Evolutionary conservation across 2,797 vertebrate genomes (phyloP), one percentile per base, ranked within the genome.

Genomic region (Acanthopagrus latus): DNA sequence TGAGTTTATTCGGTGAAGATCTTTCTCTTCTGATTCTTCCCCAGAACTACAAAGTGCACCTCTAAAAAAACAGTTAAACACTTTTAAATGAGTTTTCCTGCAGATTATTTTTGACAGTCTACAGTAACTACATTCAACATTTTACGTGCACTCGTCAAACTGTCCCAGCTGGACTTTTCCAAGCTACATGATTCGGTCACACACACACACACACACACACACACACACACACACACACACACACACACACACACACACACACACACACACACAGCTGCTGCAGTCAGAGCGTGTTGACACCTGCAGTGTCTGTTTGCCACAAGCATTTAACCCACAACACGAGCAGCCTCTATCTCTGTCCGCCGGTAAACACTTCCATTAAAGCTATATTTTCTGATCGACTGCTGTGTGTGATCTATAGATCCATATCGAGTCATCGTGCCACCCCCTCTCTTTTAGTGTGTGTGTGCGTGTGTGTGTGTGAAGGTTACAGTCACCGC

Each of bases 321-420:
- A 25, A 55, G 69, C 64, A 23, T 60, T 71, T 64, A 70, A 33
- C 54, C 55, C 46, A 71, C 43, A 54, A 68, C 48, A 41, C 2
- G 20, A 21, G 67, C 50, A 59, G 38, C 38, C n/a, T 50, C 17
- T 50, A 16, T 63, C n/a, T 51, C 17, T 46, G 44, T 74, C 67
- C 33, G 46, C 17, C 14, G 54, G 41, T 69, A 74, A 87, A 85
- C 27, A 60, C 62, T 83, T 81, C 59, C 70, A 84, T 88, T 68
- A 68, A 69, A 66, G 74, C 52, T 85, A 83, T 43, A 82, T 84
- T 85, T 82, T 72, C 54, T 67, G 54, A 89, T 88, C 55, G 78
- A 83, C 71, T 44, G 43, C 71, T 67, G 73, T 56, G 57, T 83
- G 73, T 82, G 79, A 90, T 89, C 82, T 59, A 85, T 83, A 76